Evolutionary conservation across 2,113 vertebrate genomes (phyloP).

Genomic region (Anguilla rostrata): DNA sequence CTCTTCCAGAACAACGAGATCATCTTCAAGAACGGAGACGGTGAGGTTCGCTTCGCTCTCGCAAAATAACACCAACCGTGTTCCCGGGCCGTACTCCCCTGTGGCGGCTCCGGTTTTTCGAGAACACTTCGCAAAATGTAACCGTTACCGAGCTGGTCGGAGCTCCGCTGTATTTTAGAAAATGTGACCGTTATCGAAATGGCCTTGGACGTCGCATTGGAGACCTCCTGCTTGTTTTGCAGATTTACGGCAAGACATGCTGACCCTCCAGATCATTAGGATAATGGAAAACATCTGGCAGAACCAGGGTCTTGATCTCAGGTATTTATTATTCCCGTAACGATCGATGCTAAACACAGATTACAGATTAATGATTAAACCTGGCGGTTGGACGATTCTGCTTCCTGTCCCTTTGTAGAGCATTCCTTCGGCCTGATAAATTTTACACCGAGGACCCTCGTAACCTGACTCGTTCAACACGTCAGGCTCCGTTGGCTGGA

Average conservation of each 20-base stretch:
- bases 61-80: neutral
- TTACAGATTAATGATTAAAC: neutral
- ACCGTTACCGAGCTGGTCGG: no score
- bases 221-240: conserved; percentile 42
- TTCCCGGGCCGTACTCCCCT: neutral
- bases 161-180: neutral
- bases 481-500: neutral
- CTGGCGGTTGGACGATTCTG: neutral
- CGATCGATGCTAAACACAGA: neutral
- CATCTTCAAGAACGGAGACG: conserved; percentile 98
- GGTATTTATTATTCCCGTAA: conserved; percentile 63
- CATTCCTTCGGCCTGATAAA: no score
- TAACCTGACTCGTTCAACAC: neutral
- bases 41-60: conserved; percentile 66
- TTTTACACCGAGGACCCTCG: neutral
- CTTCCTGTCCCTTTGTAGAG: no score
- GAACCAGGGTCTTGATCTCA: conserved; percentile 95
- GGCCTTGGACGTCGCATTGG: neutral
- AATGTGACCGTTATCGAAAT: neutral
- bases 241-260: conserved; percentile 97
- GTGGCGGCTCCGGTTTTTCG: neutral
- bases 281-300: conserved; percentile 99
- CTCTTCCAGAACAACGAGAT: conserved; percentile 99
- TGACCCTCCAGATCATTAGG: conserved; percentile 96
- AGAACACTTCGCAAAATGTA: neutral